These are phyloP conservation scores for Brassicogethes aeneus DNA, from an alignment of 2,888 invertebrate species.

Conservation along the genomic window DNA sequence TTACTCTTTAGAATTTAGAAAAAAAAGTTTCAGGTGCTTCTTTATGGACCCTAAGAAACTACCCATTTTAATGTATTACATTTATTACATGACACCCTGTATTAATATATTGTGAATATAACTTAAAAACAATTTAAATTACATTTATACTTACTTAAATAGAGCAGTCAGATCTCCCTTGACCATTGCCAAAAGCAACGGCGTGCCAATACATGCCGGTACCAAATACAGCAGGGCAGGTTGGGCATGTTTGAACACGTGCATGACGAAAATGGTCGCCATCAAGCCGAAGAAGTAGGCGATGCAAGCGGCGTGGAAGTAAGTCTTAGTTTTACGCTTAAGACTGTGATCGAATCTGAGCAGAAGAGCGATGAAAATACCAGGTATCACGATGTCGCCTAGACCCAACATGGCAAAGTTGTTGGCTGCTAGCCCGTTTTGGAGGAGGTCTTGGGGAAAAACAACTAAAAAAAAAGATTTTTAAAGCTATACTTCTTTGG, in stretches of 20 bases:
- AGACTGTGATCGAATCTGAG: slow-evolving; percentile 90
- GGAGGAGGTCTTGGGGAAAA: slow-evolving; percentile 95
- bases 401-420: slow-evolving; percentile 99
- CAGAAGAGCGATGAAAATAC: slow-evolving; percentile 95
- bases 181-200: slow-evolving; percentile 76
- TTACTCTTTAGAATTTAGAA: no score
- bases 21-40: no score
- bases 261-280: slow-evolving; percentile 95
- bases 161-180: slow-evolving; percentile 84
- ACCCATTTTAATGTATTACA: no score
- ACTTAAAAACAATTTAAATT: slow-evolving; percentile 1
- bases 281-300: slow-evolving; percentile 92
- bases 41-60: no score
- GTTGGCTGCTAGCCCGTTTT: slow-evolving; percentile 79
- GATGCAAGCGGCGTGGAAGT: slow-evolving; percentile 83
- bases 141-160: slow-evolving; percentile 80
- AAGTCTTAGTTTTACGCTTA: slow-evolving; percentile 70
- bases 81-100: no score
- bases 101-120: no score
- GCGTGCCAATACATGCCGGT: slow-evolving; percentile 90
- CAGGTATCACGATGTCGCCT: slow-evolving; percentile 98
- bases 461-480: slow-evolving; percentile 64
- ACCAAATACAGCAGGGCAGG: slow-evolving; percentile 96
- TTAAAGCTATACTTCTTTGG: no score
- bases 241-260: slow-evolving; percentile 96